Percentiles rank a stretch among this genome's conserved stretches.
phyloP scores from a whole-genome alignment of 2,113 vertebrate species.

The Actinemys pallida region DNA sequence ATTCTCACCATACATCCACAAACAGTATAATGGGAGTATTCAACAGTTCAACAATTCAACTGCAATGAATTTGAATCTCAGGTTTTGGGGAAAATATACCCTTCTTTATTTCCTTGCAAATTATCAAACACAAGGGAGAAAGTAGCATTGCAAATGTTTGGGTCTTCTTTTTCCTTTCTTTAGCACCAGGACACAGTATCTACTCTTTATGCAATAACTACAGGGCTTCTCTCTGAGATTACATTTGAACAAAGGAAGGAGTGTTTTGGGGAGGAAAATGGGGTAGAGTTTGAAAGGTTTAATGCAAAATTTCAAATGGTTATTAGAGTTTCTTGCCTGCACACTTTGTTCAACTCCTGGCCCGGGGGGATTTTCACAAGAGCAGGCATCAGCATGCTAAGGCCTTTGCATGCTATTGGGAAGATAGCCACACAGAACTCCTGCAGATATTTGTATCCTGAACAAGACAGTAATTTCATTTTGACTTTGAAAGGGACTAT shows the following conservation, averaged over 20 bases:
- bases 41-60: neutral
- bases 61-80: neutral
- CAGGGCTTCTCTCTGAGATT: neutral
- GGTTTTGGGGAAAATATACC: neutral
- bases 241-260: neutral
- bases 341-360: neutral
- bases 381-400: neutral
- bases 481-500: neutral
- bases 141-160: neutral
- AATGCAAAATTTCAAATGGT: neutral
- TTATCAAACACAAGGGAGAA: fast-evolving
- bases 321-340: neutral
- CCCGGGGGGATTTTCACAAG: neutral
- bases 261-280: neutral
- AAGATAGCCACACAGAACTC: neutral
- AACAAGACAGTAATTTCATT: neutral
- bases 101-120: neutral
- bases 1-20: neutral
- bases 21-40: neutral
- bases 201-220: neutral
- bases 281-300: neutral
- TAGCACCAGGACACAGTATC: neutral
- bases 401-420: neutral
- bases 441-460: neutral
- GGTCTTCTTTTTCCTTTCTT: neutral